phyloP scores from a whole-genome alignment of 2,797 vertebrate genomes.

The Chaunax sp. region DNA sequence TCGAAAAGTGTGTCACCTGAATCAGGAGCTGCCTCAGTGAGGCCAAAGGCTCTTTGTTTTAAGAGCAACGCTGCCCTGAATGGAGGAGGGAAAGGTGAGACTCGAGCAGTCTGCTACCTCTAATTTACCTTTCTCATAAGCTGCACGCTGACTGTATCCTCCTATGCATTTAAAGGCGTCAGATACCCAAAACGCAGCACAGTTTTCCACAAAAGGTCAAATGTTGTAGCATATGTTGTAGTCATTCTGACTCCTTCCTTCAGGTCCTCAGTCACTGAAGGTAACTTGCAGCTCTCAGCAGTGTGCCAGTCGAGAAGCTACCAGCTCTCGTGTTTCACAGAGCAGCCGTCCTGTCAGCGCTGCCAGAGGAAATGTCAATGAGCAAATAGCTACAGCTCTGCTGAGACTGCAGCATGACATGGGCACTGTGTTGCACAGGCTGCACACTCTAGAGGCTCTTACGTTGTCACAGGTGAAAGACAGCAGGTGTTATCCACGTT shows the following conservation, averaged over 20 bases:
- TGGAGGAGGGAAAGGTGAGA: constrained; percentile 87
- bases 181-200: background rate
- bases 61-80: constrained; percentile 83
- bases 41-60: constrained; percentile 67
- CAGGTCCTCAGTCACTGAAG: constrained; percentile 53
- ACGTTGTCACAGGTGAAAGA: constrained; percentile 85
- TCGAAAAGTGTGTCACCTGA: constrained; percentile 65
- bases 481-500: background rate
- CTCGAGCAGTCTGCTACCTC: background rate
- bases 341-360: constrained; percentile 58
- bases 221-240: too few relatives aligned
- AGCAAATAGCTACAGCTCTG: constrained; percentile 88
- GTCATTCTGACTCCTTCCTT: constrained; percentile 13
- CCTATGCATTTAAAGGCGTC: background rate
- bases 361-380: constrained; percentile 78
- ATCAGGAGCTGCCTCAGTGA: constrained; percentile 43
- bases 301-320: constrained; percentile 70
- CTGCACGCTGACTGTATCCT: background rate
- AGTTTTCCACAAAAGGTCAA: too few relatives aligned
- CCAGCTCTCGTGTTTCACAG: constrained; percentile 58
- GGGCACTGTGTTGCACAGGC: constrained; percentile 88
- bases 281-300: constrained; percentile 60
- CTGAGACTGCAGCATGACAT: constrained; percentile 91
- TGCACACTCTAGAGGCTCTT: constrained; percentile 87
- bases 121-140: background rate